These are phyloP conservation scores for Mythimna impura DNA, from an alignment of 2,888 invertebrate species.

Conservation along the genomic window DNA sequence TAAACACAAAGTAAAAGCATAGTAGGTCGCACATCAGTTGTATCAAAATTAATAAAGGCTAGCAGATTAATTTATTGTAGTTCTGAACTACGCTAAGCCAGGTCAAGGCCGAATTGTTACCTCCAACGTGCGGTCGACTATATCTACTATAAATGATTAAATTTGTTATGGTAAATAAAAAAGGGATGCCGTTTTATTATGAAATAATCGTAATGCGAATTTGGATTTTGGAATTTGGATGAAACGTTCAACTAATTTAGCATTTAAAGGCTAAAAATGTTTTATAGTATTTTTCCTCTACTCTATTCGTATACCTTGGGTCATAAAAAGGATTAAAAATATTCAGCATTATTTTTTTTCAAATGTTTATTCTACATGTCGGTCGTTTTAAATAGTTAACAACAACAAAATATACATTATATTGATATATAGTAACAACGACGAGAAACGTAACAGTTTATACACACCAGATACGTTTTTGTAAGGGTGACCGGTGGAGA, in stretches of 20 bases:
- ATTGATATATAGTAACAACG: constrained; percentile 86
- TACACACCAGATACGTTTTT: constrained; percentile 77
- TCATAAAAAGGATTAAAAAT: constrained; percentile 37
- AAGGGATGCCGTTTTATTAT: too few relatives aligned
- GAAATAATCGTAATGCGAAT: too few relatives aligned
- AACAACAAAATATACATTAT: constrained; percentile 89
- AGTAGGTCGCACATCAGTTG: background rate
- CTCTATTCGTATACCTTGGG: too few relatives aligned
- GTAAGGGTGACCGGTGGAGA: constrained; percentile 77
- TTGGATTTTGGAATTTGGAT: too few relatives aligned
- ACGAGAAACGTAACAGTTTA: constrained; percentile 78
- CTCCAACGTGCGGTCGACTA: background rate
- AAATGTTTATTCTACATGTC: constrained; percentile 88
- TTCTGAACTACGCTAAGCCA: background rate
- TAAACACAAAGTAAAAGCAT: background rate
- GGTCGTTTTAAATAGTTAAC: constrained; percentile 88
- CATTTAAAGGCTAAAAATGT: too few relatives aligned
- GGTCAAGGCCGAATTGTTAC: background rate
- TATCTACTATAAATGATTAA: background rate
- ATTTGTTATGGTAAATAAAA: too few relatives aligned
- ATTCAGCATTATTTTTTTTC: constrained; percentile 66
- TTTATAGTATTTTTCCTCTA: background rate
- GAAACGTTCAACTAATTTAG: too few relatives aligned
- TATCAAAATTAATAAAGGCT: background rate
- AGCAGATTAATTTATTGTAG: background rate